Conservation (phyloP, 2,113 vertebrate species). For the Suricata suricatta region DNA sequence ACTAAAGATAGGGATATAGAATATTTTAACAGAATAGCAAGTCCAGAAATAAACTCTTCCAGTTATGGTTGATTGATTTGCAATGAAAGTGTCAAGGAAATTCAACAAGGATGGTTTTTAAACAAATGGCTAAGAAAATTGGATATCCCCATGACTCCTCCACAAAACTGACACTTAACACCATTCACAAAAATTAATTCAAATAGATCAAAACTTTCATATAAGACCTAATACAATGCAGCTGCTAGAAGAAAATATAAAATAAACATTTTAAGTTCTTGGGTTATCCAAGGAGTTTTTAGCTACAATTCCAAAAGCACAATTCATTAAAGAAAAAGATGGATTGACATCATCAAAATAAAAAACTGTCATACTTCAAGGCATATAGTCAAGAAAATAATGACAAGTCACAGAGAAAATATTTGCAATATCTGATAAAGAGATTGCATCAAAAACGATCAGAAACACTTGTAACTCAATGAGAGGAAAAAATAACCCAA, state of each 20-base stretch:
- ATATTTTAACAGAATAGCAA: background rate
- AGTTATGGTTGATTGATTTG: background rate
- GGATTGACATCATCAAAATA: background rate
- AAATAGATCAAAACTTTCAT: background rate
- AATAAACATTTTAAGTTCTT: background rate
- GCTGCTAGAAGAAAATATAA: background rate
- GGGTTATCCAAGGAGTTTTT: background rate
- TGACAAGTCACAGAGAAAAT: background rate
- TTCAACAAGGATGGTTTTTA: constrained; percentile 1
- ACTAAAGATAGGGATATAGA: background rate
- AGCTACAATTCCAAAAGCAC: background rate
- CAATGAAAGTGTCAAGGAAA: background rate
- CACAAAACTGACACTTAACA: background rate
- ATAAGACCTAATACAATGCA: background rate
- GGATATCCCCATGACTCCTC: background rate
- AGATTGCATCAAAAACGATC: background rate
- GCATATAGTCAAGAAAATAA: background rate
- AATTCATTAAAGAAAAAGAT: background rate
- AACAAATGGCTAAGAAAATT: background rate
- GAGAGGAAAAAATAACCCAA: background rate
- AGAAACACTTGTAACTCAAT: background rate
- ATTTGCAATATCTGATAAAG: background rate
- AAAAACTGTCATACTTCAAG: background rate
- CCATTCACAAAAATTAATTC: background rate
- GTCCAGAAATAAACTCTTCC: background rate